Evolutionary conservation across 2,113 vertebrate species (phyloP).

Genomic region (Phoxinus phoxinus): DNA sequence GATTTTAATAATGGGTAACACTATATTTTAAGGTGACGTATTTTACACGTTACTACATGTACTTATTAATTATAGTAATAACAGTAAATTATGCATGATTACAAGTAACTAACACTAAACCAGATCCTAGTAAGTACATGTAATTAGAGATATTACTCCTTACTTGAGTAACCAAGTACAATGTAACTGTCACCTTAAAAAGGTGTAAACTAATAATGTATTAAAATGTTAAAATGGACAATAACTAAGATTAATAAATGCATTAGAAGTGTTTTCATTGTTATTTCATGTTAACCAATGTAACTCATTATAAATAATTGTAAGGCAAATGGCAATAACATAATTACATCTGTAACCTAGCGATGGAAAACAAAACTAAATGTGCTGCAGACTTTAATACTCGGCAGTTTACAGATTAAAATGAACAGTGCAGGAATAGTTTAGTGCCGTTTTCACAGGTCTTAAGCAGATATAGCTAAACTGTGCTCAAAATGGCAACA

Average conservation of each 20-base stretch:
- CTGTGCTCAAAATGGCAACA: neutral
- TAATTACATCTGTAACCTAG: neutral
- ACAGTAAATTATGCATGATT: no score
- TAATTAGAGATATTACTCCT: no score
- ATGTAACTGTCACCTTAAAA: no score
- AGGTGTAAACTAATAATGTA: neutral
- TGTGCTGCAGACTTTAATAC: neutral
- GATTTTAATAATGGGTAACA: neutral
- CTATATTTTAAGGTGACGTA: no score
- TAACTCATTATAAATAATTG: no score
- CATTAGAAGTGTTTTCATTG: neutral
- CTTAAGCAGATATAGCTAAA: neutral
- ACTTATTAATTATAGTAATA: no score
- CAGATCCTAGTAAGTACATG: no score
- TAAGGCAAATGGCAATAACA: neutral
- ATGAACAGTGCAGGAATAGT: neutral
- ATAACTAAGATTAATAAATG: neutral
- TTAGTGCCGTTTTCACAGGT: neutral
- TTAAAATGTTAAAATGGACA: neutral
- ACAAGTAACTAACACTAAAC: no score
- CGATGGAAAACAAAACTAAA: conserved; percentile 11
- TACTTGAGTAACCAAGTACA: no score
- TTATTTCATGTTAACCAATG: neutral
- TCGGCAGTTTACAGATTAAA: neutral
- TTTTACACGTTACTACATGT: no score